Evolutionary conservation across 2,888 invertebrate genomes (phyloP), one percentile per base, ranked within the genome.

Genomic region (Hemaris fuciformis): DNA sequence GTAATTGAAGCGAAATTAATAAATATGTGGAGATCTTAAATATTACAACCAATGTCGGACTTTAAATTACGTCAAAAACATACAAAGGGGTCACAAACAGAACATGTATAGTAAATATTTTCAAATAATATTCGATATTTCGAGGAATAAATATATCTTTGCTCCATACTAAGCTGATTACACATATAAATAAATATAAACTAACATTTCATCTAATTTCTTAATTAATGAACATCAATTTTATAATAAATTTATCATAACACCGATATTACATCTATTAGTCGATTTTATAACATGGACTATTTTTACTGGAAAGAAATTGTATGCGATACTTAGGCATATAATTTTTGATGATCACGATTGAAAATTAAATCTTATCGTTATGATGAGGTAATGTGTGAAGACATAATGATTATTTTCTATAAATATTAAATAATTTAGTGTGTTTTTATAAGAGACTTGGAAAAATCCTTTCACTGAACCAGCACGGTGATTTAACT

Each of bases 201-300:
- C 31, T 53, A 53, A 53, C 53, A 53, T 20, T 53, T 53, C 13
- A 1, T 31, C 53, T 53, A 53, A 31, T 31, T 25, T 23, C 48
- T 53, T 53, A 53, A 27, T 27, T 53, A 53, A 53, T 53, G 53
- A 53, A 53, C 53, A 53, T 53, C 53, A 31, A 53, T 53, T 31
- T 53, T 53, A 48, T 48, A 53, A 8, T 53, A 31, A 10, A n/a
- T 38, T 38, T 34, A n/a, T 18, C 43, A 53, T 31, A 53, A 53
- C 53, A 53, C 18, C 53, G 27, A 53, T 18, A 31, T 27, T 53
- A 53, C 27, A 31, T 8, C 53, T 53, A 53, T 53, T 53, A 53
- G 31, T 31, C 48, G 20, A 22, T 45, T 5, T n/a, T 48, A 48
- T 48, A 38, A n/a, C 38, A 38, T 27, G 15, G 53, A 27, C 53